These are phyloP conservation scores for Centropus bengalensis DNA, from an alignment of 2,113 vertebrate genomes.

Conservation along the genomic window DNA sequence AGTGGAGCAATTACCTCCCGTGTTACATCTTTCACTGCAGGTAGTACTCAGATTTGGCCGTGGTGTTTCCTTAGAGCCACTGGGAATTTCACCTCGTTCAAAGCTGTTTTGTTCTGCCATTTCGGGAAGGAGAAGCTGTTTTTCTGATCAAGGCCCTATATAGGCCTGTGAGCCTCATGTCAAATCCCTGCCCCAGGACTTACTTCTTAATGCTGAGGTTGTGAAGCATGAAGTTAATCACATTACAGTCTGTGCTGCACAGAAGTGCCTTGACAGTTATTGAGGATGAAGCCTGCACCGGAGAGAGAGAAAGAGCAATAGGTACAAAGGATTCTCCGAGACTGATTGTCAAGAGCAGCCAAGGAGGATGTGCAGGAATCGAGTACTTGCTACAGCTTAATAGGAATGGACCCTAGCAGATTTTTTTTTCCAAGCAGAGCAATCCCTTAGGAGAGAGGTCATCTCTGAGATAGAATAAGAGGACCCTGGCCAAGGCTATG, in stretches of 20 bases:
- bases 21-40: neutral
- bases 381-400: neutral
- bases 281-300: neutral
- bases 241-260: conserved; percentile 18
- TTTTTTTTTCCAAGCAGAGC: neutral
- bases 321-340: neutral
- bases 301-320: neutral
- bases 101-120: conserved; percentile 2
- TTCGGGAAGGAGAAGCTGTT: conserved; percentile 8
- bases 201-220: neutral
- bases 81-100: conserved; percentile 14
- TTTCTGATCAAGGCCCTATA: neutral
- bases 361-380: neutral
- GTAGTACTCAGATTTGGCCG: neutral
- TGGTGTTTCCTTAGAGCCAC: neutral
- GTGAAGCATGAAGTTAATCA: conserved; percentile 54
- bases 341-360: neutral
- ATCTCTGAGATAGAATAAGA: neutral
- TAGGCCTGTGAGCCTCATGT: neutral
- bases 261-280: neutral
- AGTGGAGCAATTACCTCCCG: neutral
- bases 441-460: neutral
- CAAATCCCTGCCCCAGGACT: neutral
- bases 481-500: neutral
- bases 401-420: neutral